Conservation (phyloP, 2,888 invertebrate species). For the Agelastica alni region DNA sequence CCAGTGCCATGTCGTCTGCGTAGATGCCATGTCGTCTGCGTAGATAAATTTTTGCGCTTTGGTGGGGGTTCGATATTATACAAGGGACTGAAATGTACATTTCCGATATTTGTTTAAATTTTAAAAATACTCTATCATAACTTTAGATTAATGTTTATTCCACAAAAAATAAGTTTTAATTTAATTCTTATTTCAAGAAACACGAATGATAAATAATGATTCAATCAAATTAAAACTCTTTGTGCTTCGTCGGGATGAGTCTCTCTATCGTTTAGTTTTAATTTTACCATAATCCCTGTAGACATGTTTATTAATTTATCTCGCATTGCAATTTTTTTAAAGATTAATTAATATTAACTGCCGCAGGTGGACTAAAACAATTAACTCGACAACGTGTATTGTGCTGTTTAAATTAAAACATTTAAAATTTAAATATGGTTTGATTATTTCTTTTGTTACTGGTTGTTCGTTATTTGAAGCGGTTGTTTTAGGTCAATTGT, state of each 20-base stretch:
- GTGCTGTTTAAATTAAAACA: conserved; percentile 55
- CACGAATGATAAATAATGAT: too few species aligned
- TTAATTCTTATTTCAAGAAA: too few species aligned
- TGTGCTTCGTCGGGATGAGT: not conserved
- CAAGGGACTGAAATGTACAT: too few species aligned
- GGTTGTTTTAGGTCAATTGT: conserved; percentile 40
- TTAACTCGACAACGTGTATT: conserved; percentile 55
- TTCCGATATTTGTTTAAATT: too few species aligned
- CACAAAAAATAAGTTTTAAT: too few species aligned
- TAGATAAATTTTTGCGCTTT: too few species aligned
- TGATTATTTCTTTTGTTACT: conserved; percentile 56
- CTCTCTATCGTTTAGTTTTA: not conserved
- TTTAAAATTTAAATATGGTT: conserved; percentile 56
- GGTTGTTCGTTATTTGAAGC: conserved; percentile 52
- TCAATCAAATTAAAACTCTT: not conserved
- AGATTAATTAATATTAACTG: conserved; percentile 24
- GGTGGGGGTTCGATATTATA: too few species aligned
- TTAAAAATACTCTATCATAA: too few species aligned
- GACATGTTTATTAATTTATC: conserved; percentile 13
- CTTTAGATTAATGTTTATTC: too few species aligned
- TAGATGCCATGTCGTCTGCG: too few species aligned
- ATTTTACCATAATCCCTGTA: conserved; percentile 14
- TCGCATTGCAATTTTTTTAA: conserved; percentile 14
- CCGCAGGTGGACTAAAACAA: conserved; percentile 43
- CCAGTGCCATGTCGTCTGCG: too few species aligned